Evolutionary conservation across 2,797 vertebrate genomes (phyloP), one percentile per base, ranked within the genome.

Genomic region (Setipinna tenuifilis): DNA sequence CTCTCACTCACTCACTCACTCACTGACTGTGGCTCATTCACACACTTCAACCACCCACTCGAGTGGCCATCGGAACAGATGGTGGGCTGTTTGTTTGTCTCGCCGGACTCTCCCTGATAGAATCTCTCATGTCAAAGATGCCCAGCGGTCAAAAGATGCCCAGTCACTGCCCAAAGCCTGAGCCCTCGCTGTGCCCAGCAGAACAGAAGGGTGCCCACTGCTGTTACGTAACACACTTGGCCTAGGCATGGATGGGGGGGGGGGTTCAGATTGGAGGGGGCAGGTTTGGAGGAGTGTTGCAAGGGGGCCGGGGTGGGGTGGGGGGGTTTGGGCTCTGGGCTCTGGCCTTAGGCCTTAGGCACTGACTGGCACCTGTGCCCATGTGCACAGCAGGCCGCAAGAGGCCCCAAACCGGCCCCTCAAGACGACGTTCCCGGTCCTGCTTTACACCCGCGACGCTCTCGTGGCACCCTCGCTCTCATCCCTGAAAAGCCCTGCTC

Each of bases 151-250:
- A 84, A 75, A 61, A 88, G 81, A 28, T 81, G 19, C 78, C 86
- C 85, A 87, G 50, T 78, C 71, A 78, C 31, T 78, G 71, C 71
- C 71, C 35, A 78, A 28, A 41, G 28, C 61, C n/a, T 54, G 50
- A 14, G 50, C 50, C 7, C 14, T 54, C 50, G 2, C 50, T 54
- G 50, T 25, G n/a, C 23, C 61, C 61, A 25, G 61, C 61, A 65
- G 23, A 65, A 65, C 14, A 35, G 85, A 80, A 90, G 88, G 50
- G 31, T 41, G 68, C 6, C 68, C 28, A 2, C 35, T 44, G 84
- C 86, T 87, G 86, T 94, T 94, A 92, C 90, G 91, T 93, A 92
- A 95, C 90, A 50, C 84, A 59, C 46, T 86, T 87, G 86, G 85
- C 86, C 28, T 86, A 87, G 83, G 82, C 85, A 86, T 85, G 87